Percentiles rank a stretch among this genome's conserved stretches.
phyloP scores from a whole-genome alignment of 2,797 vertebrate species.

The Paratrypauchen microcephalus region DNA sequence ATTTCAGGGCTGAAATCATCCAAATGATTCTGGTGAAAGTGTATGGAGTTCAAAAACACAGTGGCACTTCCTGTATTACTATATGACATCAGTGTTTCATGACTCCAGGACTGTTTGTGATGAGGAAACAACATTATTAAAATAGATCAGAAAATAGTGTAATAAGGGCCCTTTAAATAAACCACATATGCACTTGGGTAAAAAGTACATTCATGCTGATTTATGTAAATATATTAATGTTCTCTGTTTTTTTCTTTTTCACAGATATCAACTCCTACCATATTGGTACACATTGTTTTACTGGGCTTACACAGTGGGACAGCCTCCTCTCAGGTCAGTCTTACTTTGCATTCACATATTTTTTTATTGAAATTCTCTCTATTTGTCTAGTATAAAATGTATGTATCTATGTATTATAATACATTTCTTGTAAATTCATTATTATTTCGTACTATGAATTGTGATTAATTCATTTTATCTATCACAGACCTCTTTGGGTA shows the following conservation, averaged over 20 bases:
- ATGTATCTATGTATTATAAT: not conserved
- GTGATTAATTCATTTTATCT: not conserved
- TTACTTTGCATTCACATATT: conserved; percentile 6
- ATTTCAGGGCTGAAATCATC: no score
- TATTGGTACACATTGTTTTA: conserved; percentile 93
- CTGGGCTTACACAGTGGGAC: conserved; percentile 76
- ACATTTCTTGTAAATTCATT: not conserved
- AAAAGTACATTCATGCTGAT: not conserved
- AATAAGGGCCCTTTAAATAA: no score
- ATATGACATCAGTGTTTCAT: no score
- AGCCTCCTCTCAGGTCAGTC: conserved; percentile 88
- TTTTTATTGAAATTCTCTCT: not conserved
- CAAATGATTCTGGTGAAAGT: no score
- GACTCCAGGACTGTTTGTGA: no score
- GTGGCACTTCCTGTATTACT: no score
- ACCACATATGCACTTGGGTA: no score
- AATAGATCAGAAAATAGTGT: no score
- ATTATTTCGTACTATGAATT: not conserved
- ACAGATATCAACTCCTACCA: conserved; percentile 86
- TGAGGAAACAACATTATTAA: no score
- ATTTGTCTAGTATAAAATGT: not conserved
- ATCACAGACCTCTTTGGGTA: conserved; percentile 88
- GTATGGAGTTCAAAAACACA: no score
- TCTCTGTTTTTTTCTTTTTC: not conserved
- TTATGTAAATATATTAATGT: not conserved